Evolutionary conservation across 2,797 vertebrate species (phyloP).

Genomic region (Diplodus puntazzo): DNA sequence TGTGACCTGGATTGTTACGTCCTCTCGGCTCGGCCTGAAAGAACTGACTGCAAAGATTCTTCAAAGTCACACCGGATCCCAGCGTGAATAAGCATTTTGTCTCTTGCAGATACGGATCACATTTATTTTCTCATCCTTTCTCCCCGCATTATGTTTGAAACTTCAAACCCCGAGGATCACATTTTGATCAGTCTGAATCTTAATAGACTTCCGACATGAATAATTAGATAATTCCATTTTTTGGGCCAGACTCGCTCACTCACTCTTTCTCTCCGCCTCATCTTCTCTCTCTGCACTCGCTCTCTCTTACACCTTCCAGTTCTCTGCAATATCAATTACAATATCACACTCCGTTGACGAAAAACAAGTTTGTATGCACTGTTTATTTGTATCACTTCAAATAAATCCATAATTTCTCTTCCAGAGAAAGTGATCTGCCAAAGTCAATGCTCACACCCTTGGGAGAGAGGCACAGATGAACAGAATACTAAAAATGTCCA

Average conservation of each 20-base stretch:
- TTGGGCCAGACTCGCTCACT: background rate
- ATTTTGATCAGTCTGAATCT: slow-evolving; percentile 45
- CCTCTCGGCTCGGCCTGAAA: slow-evolving; percentile 30
- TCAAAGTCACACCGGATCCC: slow-evolving; percentile 62
- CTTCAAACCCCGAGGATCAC: slow-evolving; percentile 33
- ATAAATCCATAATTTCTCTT: slow-evolving; percentile 45
- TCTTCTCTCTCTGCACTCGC: background rate
- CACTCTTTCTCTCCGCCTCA: background rate
- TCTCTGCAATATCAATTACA: slow-evolving; percentile 31
- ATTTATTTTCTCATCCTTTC: slow-evolving; percentile 34
- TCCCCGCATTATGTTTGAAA: slow-evolving; percentile 36
- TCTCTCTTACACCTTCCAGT: slow-evolving; percentile 13
- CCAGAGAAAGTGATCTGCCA: slow-evolving; percentile 35
- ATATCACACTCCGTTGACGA: slow-evolving; percentile 5
- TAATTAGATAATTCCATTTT: slow-evolving; percentile 16
- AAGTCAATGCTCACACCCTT: slow-evolving; percentile 31
- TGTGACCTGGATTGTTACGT: slow-evolving; percentile 65
- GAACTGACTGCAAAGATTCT: slow-evolving; percentile 55
- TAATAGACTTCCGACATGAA: slow-evolving; percentile 37
- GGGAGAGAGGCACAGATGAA: slow-evolving; percentile 39
- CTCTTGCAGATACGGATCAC: slow-evolving; percentile 41
- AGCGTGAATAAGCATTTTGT: slow-evolving; percentile 40
- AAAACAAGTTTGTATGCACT: slow-evolving; percentile 9
- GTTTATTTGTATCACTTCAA: slow-evolving; percentile 43
- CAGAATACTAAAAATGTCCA: slow-evolving; percentile 49